Base-by-base conservation (phyloP, 2,797 vertebrate species). In the Eidolon dupreanum region DNA sequence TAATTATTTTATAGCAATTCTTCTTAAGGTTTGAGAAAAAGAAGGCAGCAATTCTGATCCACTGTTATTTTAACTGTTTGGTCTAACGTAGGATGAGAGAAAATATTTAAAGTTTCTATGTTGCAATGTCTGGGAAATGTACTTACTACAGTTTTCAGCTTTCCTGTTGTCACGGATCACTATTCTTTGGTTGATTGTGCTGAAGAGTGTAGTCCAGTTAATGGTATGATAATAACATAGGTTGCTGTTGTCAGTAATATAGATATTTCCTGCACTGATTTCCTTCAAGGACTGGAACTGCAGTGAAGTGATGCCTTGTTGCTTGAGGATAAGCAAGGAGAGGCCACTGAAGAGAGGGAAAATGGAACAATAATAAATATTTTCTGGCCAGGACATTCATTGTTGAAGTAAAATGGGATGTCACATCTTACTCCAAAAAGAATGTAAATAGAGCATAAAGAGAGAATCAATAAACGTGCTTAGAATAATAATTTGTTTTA, bases 241-340 rank as follows among this genome's bases (percentile, higher is more conserved):
- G 66, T 99, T 99, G 97, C 99, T 99, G 98, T 99, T 99, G 98
- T 99, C 99, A 38, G 99, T 99, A 97, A 99, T 99, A 98, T 99
- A 99, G 94, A 99, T 99, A n/a, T 99, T 99, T 11, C 99, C 99
- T 0, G 99, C 99, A 5, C 99, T 99, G 98, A 99, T 99, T 96
- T 99, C 99, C 81, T 99, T 99, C 97, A 99, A 96, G 2, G 99
- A 99, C 98, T 99, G 99, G 93, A 99, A 99, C 79, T 99, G 99
- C 19, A 99, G 98, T 0, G 99, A 99, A 24, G 99, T 99, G 97
- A 99, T 99, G 98, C 99, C 99, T 75, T 99, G 99, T 94, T 99
- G 99, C 97, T 99, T 99, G 70, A 99, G 99, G 98, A 99, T 99
- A 97, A 99, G 98, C 96, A 99, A 98, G 20, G 99, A 99, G 95